These are phyloP conservation scores for Rhagonycha fulva DNA, from an alignment of 2,888 invertebrate genomes.

Conservation along the genomic window DNA sequence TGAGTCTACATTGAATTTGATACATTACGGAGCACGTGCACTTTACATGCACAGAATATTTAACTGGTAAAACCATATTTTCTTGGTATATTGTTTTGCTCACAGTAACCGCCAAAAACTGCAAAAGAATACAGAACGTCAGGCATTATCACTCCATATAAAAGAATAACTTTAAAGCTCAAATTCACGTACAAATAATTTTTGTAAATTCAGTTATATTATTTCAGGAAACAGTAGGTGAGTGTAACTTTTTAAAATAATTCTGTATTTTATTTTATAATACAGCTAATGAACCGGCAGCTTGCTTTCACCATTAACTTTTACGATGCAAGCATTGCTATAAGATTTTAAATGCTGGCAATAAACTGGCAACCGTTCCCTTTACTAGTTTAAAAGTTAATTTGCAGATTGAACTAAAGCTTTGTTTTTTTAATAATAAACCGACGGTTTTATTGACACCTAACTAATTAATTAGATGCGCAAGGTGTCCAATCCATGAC, in stretches of 20 bases:
- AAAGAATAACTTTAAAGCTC: background rate
- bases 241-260: background rate
- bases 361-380: background rate
- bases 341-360: background rate
- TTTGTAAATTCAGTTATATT: background rate
- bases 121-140: background rate
- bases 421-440: background rate
- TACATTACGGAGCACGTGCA: constrained; percentile 8
- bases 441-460: background rate
- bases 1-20: constrained; percentile 5
- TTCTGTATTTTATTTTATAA: background rate
- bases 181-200: background rate
- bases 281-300: background rate
- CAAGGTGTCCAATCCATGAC: background rate
- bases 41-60: constrained; percentile 17
- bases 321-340: background rate
- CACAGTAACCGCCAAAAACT: background rate
- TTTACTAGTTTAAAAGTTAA: background rate
- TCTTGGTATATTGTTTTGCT: background rate
- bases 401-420: background rate
- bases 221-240: background rate
- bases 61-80: background rate
- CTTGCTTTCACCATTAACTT: background rate
- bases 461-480: background rate
- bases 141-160: background rate